Evolutionary conservation across 1,140 invertebrate species (phyloP).

Genomic region (Nasonia giraulti): DNA sequence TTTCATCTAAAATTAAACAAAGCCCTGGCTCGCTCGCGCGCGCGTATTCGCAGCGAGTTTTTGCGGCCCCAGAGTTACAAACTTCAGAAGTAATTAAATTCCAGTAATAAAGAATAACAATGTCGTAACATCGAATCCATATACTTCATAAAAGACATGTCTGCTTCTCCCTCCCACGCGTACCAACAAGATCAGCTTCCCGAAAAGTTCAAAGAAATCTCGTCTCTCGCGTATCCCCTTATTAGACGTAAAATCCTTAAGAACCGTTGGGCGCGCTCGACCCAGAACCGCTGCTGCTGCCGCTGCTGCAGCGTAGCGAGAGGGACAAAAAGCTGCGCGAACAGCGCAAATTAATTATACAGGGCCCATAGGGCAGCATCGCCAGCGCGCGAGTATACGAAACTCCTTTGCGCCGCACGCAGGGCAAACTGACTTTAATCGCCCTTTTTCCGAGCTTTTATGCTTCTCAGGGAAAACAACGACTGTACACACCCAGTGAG

Average conservation of each 20-base stretch:
- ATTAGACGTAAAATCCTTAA: conserved; percentile 16
- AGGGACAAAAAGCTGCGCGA: not conserved
- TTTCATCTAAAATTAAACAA: conserved; percentile 2
- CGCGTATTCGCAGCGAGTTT: not conserved
- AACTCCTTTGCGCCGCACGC: not conserved
- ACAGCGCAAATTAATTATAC: conserved; percentile 39
- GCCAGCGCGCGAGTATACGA: not conserved
- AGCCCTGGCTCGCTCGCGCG: not conserved
- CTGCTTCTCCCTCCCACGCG: no score
- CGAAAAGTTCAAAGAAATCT: not conserved
- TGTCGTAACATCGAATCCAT: not conserved
- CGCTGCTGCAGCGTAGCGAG: not conserved
- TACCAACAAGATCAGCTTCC: not conserved
- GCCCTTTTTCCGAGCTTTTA: conserved; percentile 18
- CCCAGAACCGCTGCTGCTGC: not conserved
- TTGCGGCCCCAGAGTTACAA: not conserved
- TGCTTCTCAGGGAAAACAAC: conserved; percentile 9
- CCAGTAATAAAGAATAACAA: not conserved
- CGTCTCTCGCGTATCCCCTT: not conserved
- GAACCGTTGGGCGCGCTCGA: conserved; percentile 3
- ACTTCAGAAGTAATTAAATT: not conserved
- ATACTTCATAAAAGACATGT: no score
- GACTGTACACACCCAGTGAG: not conserved
- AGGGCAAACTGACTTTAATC: conserved; percentile 24
- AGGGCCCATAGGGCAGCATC: not conserved